Percentiles rank a stretch among this genome's conserved stretches.
phyloP scores from a whole-genome alignment of 2,113 vertebrate genomes.

The Hyla sarda region DNA sequence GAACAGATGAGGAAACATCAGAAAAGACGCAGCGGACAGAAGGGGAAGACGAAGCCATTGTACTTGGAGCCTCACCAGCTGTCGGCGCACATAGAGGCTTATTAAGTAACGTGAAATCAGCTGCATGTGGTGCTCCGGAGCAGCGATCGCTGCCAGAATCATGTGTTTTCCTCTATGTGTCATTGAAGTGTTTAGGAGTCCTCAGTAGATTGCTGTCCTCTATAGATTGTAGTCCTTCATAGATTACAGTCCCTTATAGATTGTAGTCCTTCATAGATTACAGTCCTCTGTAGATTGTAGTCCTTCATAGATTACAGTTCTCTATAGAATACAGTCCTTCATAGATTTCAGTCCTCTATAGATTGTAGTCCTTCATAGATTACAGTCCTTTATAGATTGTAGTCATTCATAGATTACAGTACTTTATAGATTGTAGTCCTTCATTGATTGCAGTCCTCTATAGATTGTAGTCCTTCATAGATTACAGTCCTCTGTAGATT shows the following conservation, averaged over 20 bases:
- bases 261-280: background rate
- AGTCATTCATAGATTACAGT: background rate
- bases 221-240: background rate
- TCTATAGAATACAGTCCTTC: background rate
- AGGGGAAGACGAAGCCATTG: conserved; percentile 18
- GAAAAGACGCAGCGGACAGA: conserved; percentile 1
- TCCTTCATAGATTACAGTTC: background rate
- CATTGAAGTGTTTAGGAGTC: background rate
- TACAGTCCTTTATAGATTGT: background rate
- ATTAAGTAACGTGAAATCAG: conserved; percentile 42
- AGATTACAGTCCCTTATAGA: background rate
- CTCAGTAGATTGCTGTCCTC: background rate
- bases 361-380: background rate
- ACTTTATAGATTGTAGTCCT: background rate
- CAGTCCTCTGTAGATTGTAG: background rate
- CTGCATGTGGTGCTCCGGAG: background rate
- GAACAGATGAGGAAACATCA: conserved; percentile 31
- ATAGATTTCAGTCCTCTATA: background rate
- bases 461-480: background rate
- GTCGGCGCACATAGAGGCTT: background rate
- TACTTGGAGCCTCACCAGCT: conserved; percentile 30
- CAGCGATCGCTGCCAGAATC: conserved; percentile 16
- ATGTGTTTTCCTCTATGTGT: background rate
- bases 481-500: background rate
- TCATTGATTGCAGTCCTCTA: background rate